phyloP scores from a whole-genome alignment of 2,797 vertebrate genomes.

The Mycteria americana region DNA sequence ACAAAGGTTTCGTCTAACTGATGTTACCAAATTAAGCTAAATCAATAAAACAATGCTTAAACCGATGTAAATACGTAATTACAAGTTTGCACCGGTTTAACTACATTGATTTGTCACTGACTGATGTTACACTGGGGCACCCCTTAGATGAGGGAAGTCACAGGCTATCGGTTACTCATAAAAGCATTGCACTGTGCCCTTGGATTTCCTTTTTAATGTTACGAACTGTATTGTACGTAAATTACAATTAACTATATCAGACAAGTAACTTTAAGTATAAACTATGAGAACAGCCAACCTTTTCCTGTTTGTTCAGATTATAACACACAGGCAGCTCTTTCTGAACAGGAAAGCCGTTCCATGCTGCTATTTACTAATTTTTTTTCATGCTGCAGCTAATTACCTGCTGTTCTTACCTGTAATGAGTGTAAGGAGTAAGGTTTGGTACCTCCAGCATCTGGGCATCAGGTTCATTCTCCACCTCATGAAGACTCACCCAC shows the following conservation, averaged over 20 bases:
- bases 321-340: neutral
- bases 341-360: neutral
- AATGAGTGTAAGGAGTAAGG: slow-evolving; percentile 91
- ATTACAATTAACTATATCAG: neutral
- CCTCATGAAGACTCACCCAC: slow-evolving; percentile 86
- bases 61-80: slow-evolving; percentile 45
- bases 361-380: neutral
- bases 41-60: slow-evolving; percentile 14
- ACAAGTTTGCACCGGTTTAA: slow-evolving; percentile 30
- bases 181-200: neutral
- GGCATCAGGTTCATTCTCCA: slow-evolving; percentile 87
- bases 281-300: neutral
- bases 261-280: neutral
- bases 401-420: slow-evolving; percentile 83
- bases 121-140: neutral
- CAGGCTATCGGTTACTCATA: neutral
- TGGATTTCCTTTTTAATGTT: neutral
- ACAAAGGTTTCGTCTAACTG: slow-evolving; percentile 30
- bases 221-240: neutral
- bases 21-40: slow-evolving; percentile 10
- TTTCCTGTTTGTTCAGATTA: neutral
- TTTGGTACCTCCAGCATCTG: slow-evolving; percentile 88
- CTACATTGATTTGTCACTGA: slow-evolving; percentile 32
- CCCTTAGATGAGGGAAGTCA: neutral
- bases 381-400: neutral